Base-by-base conservation (phyloP, 2,113 vertebrate species). In the Hippocampus comes region DNA sequence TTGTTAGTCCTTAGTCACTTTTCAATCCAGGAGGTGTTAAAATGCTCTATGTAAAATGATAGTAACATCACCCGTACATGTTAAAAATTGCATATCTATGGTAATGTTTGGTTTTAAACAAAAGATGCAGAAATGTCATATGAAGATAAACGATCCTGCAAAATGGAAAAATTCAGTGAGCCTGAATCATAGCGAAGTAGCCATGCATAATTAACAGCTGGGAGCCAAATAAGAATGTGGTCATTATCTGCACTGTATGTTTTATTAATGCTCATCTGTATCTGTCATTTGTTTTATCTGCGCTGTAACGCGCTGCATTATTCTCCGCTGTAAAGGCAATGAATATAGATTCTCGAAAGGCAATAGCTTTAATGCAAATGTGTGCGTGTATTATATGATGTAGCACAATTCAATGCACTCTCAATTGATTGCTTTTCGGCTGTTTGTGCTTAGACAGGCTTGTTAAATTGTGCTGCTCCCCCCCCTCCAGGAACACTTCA, bases 401-500 rank as follows among this genome's bases (percentile, higher is more conserved):
- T 56, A 48, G n/a, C 15, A 0, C 72, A 56, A 74, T 67, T 74
- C 82, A 74, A 57, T 77, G 66, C 63, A 55, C 42, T 79, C 68
- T 49, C 34, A 61, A 71, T 75, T 56, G 59, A 56, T 78, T 77
- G 57, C 70, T 71, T 71, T 78, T 75, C 67, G 74, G 68, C 43
- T 67, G 48, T 57, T 51, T 78, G 30, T 53, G 51, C 71, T 79
- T 57, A 65, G 38, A 67, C 34, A 67, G 9, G 56, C 57, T 71
- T 38, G 76, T 83, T 51, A 76, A 72, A 41, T 41, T 63, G 10
- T n/a, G 2, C 14, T 10, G 4, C 63, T 71, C 82, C 76, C 20
- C 20, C 51, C 72, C 42, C 51, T 74, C 84, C 70, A 99, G 97
- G 97, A 99, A 93, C 97, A 98, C 92, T 99, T 98, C 88, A 99